Evolutionary conservation across 2,113 vertebrate genomes (phyloP), one percentile per base, ranked within the genome.

Genomic region (Clinocottus analis): DNA sequence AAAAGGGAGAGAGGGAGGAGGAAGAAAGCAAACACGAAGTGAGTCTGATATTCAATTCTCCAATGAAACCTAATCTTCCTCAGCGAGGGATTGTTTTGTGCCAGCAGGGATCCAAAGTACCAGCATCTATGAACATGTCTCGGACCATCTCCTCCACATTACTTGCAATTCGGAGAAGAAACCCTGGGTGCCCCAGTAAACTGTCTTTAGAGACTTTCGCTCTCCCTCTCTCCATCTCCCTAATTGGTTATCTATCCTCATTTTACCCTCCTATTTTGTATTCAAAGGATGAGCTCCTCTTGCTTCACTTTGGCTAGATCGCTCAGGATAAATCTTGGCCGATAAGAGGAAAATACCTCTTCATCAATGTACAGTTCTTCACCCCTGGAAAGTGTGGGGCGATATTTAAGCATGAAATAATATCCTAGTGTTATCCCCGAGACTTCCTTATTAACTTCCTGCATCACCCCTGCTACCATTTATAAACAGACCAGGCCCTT

Each of bases 171-270:
- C 90, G 78, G 75, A 88, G 43, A 47, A 87, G 78, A 45, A 86
- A 90, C 87, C 75, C 85, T 61, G 25, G 63, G 72, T 17, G 35
- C 62, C 56, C 45, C 47, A 56, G 74, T 87, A 92, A 91, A 86
- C 79, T 64, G 84, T 84, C 83, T 88, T 83, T 68, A 31, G 89
- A 90, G 91, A 77, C 80, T 79, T 79, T 49, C 14, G 4, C 27
- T 77, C 58, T 80, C 75, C n/a, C n/a, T 69, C 70, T 77, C 64
- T 70, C 75, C 47, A 49, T 70, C 85, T 87, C 62, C 63, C 86
- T 92, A 91, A 93, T 90, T 92, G 84, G 86, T 79, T 78, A 85
- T 90, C 86, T 87, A 71, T 92, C 80, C 88, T 88, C 71, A 90
- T 91, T 83, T 88, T 33, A 87, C 72, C 77, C 65, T 39, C 64